Base-by-base conservation (phyloP, 2,888 invertebrate species). In the Chymomyza fuscimana region DNA sequence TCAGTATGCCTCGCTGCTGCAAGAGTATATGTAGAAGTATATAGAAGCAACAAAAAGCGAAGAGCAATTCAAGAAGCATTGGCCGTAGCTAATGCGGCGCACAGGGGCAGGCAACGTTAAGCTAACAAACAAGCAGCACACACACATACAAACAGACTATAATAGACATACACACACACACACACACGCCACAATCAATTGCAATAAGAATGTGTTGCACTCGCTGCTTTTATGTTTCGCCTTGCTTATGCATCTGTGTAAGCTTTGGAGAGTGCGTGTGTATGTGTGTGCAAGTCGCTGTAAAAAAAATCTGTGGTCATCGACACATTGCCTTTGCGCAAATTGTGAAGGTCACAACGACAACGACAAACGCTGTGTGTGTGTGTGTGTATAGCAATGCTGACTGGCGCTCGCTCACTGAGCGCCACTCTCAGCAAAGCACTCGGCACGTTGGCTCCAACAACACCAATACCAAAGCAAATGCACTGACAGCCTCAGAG, bases 311-410 rank as follows among this genome's bases (percentile, higher is more conserved):
- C 89, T 90, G 91, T 92, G 92, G 92, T 92, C 92, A 92, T 92
- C 92, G 92, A 92, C 92, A 92, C 92, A 92, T 92, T 92, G 92
- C 90, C 92, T 92, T 92, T 92, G 92, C 92, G 91, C 91, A 91
- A 92, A 92, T 91, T 92, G 90, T 92, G 92, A 92, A 92, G 92
- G 92, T 92, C 92, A 92, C 91, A 91, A 91, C 91, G 90, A 91
- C 91, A 91, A 75, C 85, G 85, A 85, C 82, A 88, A 63, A 69
- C 78, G 72, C 81, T 82, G 72, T 72, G 12, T 12, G 10, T 32
- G 32, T 32, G 32, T 73, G 70, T 58, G 65, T 59, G 70, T 58
- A 63, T 59, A 67, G 67, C 66, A 60, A 66, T 12, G 67, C 16
- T 51, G 36, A 36, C 36, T 36, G 36, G 36, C 36, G 40, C 40